Base-by-base conservation (phyloP, 1,140 invertebrate genomes). In the Rhyzopertha dominica region DNA sequence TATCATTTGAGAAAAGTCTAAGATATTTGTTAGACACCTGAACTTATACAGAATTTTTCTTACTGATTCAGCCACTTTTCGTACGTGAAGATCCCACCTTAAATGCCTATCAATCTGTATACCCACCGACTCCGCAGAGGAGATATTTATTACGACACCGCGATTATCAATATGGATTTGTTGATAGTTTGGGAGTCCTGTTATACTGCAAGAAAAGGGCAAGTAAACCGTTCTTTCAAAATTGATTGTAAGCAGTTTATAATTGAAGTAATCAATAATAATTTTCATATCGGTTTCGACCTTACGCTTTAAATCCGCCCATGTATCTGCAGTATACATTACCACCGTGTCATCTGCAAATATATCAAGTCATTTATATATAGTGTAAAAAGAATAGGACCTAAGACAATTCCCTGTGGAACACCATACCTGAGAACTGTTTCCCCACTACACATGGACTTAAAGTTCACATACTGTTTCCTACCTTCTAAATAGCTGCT, bases 1-100 rank as follows among this genome's bases (percentile, higher is more conserved):
- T n/a, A n/a, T n/a, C n/a, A n/a, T n/a, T n/a, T n/a, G n/a, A n/a
- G n/a, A n/a, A n/a, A n/a, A n/a, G n/a, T 24, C 22, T 5, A 41
- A 8, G 5, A 43, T 55, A 39, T 55, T 47, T 9, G 49, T 55
- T 34, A 55, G 49, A 37, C 3, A 19, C 14, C 23, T 12, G 16
- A 43, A 43, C 17, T n/a, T 32, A 32, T 17, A 18, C 8, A 43
- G 8, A 2, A 32, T 8, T 3, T 4, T 4, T 20, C 28, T 31
- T 8, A 43, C 10, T 30, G n/a, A 29, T n/a, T 29, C 12, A 19
- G 1, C 16, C 12, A 45, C 17, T 10, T 45, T n/a, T 14, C 23
- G 14, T 9, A 29, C 29, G 13, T 45, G 43, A 10, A 7, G 4
- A 14, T 29, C 22, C 43, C 34, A 30, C n/a, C 18, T 1, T 25